Evolutionary conservation across 2,888 invertebrate species (phyloP).

Genomic region (Dryomyza anilis): DNA sequence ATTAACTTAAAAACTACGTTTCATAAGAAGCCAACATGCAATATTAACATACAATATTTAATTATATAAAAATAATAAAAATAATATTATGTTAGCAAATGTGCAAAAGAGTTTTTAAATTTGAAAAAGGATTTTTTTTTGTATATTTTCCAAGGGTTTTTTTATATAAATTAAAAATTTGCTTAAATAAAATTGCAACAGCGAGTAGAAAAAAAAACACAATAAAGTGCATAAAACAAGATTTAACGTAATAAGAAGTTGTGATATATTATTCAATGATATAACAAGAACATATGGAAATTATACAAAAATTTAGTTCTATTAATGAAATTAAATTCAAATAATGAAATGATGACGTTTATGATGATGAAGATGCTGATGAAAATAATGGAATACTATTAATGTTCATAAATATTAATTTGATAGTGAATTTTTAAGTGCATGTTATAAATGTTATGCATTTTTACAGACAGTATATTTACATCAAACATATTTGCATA

Average conservation of each 20-base stretch:
- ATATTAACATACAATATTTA: slow-evolving; percentile 3
- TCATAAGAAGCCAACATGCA: slow-evolving; percentile 3
- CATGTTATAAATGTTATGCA: no score
- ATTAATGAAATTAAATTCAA: background rate
- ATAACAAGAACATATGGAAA: slow-evolving; percentile 1
- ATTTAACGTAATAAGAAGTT: background rate
- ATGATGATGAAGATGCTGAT: background rate
- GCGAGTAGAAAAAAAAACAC: no score
- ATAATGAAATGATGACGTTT: background rate
- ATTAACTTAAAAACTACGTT: no score
- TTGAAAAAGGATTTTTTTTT: no score
- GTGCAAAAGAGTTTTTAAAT: no score
- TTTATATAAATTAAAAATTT: no score
- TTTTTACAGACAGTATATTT: no score
- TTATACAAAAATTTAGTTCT: background rate
- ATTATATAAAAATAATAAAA: background rate
- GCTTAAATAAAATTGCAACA: slow-evolving; percentile 13
- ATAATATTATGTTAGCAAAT: no score
- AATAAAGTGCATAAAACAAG: slow-evolving; percentile 12
- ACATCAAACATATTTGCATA: no score
- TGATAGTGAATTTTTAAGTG: slow-evolving; percentile 25
- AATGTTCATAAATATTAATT: background rate
- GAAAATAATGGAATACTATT: background rate
- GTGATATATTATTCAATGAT: no score
- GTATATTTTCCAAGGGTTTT: no score